Evolutionary conservation across 2,797 vertebrate species (phyloP).

Genomic region (Fundulus diaphanus): DNA sequence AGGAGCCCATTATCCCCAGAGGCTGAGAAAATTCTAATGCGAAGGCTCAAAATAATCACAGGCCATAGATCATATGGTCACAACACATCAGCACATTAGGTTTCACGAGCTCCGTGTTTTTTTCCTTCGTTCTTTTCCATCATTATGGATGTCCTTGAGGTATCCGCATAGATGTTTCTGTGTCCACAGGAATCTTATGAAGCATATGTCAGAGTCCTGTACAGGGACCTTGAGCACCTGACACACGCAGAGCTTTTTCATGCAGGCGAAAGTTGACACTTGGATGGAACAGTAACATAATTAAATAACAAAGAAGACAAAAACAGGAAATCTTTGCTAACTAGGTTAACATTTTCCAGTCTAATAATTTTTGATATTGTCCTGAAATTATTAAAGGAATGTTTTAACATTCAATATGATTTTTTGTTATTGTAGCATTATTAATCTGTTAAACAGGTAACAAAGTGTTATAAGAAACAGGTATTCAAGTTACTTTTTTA

Average conservation of each 20-base stretch:
- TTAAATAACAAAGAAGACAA: background rate
- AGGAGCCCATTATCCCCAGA: conserved; percentile 11
- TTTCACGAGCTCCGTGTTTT: background rate
- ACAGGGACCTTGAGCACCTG: conserved; percentile 60
- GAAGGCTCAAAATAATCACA: conserved; percentile 24
- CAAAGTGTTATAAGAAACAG: background rate
- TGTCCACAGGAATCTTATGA: conserved; percentile 64
- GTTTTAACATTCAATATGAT: background rate
- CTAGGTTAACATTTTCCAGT: background rate
- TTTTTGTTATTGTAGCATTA: background rate
- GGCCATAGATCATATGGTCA: conserved; percentile 26
- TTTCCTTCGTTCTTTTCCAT: conserved; percentile 2
- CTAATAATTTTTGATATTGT: background rate
- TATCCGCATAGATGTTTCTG: conserved; percentile 29
- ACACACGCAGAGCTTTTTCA: conserved; percentile 35
- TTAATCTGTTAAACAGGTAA: background rate
- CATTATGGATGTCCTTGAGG: conserved; percentile 36
- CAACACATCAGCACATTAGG: conserved; percentile 23
- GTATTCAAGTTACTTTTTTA: too few species aligned
- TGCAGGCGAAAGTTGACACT: conserved; percentile 43
- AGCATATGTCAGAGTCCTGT: conserved; percentile 67
- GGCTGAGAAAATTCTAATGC: conserved; percentile 20
- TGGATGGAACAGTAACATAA: conserved; percentile 10
- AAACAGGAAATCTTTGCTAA: background rate
- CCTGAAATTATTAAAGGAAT: too few species aligned